Percentiles rank a stretch among this genome's conserved stretches.
phyloP scores from a whole-genome alignment of 2,888 invertebrate genomes.

The Orthonevra nobilis region DNA sequence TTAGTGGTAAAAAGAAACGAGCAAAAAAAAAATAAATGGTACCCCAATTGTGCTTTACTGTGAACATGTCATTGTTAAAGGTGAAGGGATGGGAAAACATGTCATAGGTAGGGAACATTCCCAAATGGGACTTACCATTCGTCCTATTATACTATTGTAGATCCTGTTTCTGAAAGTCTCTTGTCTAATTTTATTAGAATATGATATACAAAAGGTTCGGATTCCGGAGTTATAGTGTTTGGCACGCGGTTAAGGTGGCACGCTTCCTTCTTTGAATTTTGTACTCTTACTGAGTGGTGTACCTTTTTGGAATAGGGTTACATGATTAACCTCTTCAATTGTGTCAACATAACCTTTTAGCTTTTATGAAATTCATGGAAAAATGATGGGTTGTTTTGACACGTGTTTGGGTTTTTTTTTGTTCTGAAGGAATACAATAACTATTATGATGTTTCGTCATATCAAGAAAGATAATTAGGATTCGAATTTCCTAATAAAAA shows the following conservation, averaged over 20 bases:
- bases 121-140: constrained; percentile 51
- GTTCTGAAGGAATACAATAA: not conserved
- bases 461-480: too few relatives aligned
- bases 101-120: constrained; percentile 27
- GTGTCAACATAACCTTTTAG: constrained; percentile 2
- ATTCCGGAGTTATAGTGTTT: constrained; percentile 41
- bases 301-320: constrained; percentile 24
- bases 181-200: constrained; percentile 72
- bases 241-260: constrained; percentile 40
- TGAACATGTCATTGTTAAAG: constrained; percentile 16
- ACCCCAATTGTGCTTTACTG: constrained; percentile 17
- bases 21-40: too few relatives aligned
- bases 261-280: constrained; percentile 43
- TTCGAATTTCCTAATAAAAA: too few relatives aligned
- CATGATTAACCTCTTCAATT: not conserved
- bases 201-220: constrained; percentile 69
- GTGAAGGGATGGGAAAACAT: not conserved
- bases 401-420: not conserved
- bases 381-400: not conserved
- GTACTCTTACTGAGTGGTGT: too few relatives aligned
- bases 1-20: constrained; percentile 17
- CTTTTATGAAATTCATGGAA: not conserved
- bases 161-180: constrained; percentile 6
- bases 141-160: constrained; percentile 6
- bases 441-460: too few relatives aligned